phyloP scores from a whole-genome alignment of 1,140 invertebrate genomes.

The Oscheius sp. region DNA sequence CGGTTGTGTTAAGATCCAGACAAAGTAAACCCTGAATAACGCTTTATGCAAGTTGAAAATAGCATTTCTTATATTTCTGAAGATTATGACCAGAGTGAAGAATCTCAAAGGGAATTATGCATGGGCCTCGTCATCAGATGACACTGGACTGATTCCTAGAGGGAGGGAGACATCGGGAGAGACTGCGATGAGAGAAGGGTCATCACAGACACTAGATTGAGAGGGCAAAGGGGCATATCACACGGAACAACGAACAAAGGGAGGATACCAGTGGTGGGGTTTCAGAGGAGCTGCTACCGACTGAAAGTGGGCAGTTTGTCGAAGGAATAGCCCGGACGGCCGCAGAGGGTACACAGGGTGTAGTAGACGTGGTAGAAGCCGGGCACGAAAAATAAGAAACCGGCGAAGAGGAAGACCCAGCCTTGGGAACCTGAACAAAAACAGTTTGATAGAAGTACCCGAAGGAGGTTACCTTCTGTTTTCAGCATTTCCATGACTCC shows the following conservation, averaged over 20 bases:
- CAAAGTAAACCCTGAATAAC: too few relatives aligned
- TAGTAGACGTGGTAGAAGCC: constrained; percentile 43
- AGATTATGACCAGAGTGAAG: too few relatives aligned
- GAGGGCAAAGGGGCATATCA: neutral
- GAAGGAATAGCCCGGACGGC: constrained; percentile 35
- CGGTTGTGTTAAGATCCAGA: too few relatives aligned
- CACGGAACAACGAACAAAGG: neutral
- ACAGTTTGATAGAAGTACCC: neutral
- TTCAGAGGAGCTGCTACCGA: constrained; percentile 6
- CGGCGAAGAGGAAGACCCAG: constrained; percentile 39
- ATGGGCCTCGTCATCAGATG: too few relatives aligned
- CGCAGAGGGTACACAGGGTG: constrained; percentile 29
- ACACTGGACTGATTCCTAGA: too few relatives aligned
- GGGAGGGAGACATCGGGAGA: too few relatives aligned
- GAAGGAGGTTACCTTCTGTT: neutral
- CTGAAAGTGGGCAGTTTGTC: constrained; percentile 37
- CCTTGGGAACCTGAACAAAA: constrained; percentile 22
- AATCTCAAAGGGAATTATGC: too few relatives aligned
- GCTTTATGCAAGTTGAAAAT: too few relatives aligned
- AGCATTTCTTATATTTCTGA: too few relatives aligned
- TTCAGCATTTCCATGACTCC: constrained; percentile 34
- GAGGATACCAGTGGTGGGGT: neutral
- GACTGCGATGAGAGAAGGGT: neutral
- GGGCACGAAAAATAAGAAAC: constrained; percentile 36
- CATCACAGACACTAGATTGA: neutral